A percentile compares a stretch with the other conserved stretches of the same genome.
Evolutionary conservation across 2,888 invertebrate species (phyloP).

Genomic region (Erannis defoliaria): DNA sequence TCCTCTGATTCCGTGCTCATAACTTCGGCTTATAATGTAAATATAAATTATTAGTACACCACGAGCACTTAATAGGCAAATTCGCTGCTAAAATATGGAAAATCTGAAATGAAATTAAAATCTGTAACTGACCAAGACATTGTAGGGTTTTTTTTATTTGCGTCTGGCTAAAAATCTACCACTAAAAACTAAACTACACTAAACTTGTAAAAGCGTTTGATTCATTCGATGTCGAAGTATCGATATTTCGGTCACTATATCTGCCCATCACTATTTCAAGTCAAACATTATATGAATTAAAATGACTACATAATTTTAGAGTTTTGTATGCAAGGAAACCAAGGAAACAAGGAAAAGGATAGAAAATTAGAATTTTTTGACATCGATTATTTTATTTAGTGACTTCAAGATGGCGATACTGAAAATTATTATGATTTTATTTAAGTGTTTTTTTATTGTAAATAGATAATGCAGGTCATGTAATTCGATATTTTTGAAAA

Average conservation of each 20-base stretch:
- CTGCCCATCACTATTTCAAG: background rate
- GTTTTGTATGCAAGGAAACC: too few species aligned
- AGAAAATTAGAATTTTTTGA: background rate
- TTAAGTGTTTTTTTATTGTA: slow-evolving; percentile 79
- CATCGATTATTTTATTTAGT: slow-evolving; percentile 42
- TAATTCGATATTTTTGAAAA: slow-evolving; percentile 86
- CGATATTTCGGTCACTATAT: background rate
- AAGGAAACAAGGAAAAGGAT: too few species aligned
- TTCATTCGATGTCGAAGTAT: background rate
- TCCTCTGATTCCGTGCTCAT: slow-evolving; percentile 37
- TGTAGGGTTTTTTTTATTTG: background rate
- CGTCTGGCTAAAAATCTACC: background rate
- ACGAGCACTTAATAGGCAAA: background rate
- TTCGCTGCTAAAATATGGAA: background rate
- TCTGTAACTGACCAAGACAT: background rate
- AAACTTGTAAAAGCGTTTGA: too few species aligned
- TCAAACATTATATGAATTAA: too few species aligned
- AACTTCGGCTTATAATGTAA: slow-evolving; percentile 41
- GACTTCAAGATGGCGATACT: slow-evolving; percentile 54
- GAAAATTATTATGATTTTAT: slow-evolving; percentile 67
- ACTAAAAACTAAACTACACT: too few species aligned
- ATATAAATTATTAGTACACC: slow-evolving; percentile 42
- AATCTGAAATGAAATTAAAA: background rate
- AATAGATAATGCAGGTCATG: slow-evolving; percentile 85
- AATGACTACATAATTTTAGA: too few species aligned